Evolutionary conservation across 1,140 invertebrate genomes (phyloP).

Genomic region (Cydia fagiglandana): DNA sequence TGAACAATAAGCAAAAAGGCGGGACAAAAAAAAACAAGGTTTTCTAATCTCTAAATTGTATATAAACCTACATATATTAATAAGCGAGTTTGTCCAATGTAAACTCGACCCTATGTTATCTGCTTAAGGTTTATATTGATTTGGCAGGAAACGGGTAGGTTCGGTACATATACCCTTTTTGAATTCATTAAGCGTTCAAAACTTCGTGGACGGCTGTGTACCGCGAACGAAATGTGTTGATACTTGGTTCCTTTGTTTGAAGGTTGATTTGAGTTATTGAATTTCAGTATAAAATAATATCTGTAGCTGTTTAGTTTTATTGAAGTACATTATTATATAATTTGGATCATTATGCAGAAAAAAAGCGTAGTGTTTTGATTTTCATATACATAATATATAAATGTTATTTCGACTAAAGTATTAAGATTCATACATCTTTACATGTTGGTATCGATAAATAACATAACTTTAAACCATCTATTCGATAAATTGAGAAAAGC

Average conservation of each 20-base stretch:
- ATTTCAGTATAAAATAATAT: not conserved
- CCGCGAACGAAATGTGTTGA: constrained; percentile 47
- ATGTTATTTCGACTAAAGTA: too few species aligned
- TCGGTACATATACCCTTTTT: constrained; percentile 48
- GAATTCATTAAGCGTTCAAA: constrained; percentile 44
- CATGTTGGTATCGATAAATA: too few species aligned
- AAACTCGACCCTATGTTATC: constrained; percentile 34
- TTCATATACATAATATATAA: too few species aligned
- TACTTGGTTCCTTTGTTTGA: constrained; percentile 43
- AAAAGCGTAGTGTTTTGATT: too few species aligned
- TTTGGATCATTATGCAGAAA: too few species aligned
- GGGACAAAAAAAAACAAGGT: constrained; percentile 45
- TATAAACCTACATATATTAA: constrained; percentile 58
- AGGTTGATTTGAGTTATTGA: not conserved
- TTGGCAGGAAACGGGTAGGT: constrained; percentile 26
- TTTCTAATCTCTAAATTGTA: constrained; percentile 70
- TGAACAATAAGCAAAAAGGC: constrained; percentile 34
- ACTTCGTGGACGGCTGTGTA: constrained; percentile 61
- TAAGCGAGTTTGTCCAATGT: constrained; percentile 44
- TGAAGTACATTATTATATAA: too few species aligned
- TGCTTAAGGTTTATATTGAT: constrained; percentile 35
- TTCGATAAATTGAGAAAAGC: too few species aligned
- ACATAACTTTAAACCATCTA: too few species aligned
- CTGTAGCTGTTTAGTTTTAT: too few species aligned
- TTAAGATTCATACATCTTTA: too few species aligned